Conservation (phyloP, 2,888 invertebrate genomes). For the Romanomermis culicivorax region DNA sequence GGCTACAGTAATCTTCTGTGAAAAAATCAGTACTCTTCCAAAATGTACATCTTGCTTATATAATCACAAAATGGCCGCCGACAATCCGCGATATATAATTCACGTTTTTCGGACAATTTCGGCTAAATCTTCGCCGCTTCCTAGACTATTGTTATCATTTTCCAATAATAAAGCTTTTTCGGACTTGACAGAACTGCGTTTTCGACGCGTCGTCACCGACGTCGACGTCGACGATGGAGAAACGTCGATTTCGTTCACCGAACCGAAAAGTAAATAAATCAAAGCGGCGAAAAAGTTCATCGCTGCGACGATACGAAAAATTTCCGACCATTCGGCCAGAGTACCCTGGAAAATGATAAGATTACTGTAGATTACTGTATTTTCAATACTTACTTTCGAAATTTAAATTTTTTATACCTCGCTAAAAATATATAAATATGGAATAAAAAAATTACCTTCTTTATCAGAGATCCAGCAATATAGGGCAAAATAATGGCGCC, state of each 20-base stretch:
- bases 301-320: not conserved
- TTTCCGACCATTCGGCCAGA: not conserved
- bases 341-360: too few relatives aligned
- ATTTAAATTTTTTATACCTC: too few relatives aligned
- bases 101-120: too few relatives aligned
- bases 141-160: too few relatives aligned
- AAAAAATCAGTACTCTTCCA: too few relatives aligned
- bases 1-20: too few relatives aligned
- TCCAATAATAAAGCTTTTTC: not conserved
- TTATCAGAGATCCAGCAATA: not conserved
- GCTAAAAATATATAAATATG: too few relatives aligned
- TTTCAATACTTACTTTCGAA: too few relatives aligned
- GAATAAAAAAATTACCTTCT: not conserved
- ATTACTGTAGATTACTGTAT: too few relatives aligned
- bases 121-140: not conserved
- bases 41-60: too few relatives aligned
- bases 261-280: not conserved
- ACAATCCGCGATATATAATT: too few relatives aligned
- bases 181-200: not conserved
- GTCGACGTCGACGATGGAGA: not conserved
- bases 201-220: not conserved
- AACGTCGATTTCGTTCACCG: not conserved
- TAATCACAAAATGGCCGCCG: too few relatives aligned
- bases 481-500: not conserved
- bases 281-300: not conserved